A percentile compares a stretch with the other conserved stretches of the same genome.
phyloP scores from a whole-genome alignment of 2,797 vertebrate species.

The Brachymystax lenok region DNA sequence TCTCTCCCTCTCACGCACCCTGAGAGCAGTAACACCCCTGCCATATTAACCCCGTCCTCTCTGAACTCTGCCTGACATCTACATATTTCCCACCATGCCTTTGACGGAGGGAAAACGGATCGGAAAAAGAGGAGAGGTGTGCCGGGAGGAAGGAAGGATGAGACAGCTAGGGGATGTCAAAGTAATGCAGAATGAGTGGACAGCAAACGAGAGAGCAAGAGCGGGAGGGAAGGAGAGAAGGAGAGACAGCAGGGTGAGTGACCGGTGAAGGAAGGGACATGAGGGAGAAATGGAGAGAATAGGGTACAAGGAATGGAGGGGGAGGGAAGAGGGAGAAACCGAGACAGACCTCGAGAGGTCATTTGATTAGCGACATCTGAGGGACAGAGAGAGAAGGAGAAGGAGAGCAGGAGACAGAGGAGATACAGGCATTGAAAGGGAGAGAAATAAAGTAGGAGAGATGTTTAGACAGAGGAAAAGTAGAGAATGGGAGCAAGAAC shows the following conservation, averaged over 20 bases:
- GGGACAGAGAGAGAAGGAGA: constrained; percentile 31
- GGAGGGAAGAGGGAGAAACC: constrained; percentile 34
- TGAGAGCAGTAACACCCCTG: constrained; percentile 7
- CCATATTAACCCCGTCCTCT: constrained; percentile 63
- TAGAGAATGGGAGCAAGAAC: constrained; percentile 9
- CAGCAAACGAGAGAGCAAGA: constrained; percentile 7
- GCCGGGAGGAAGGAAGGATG: constrained; percentile 40
- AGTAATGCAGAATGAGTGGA: constrained; percentile 42
- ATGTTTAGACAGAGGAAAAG: constrained; percentile 3
- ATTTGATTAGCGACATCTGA: constrained; percentile 62
- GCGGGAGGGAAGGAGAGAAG: constrained; percentile 43
- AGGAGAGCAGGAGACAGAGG: not conserved
- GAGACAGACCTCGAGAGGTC: constrained; percentile 35
- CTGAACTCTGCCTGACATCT: constrained; percentile 63
- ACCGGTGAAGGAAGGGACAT: not conserved
- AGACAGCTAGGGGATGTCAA: constrained; percentile 60
- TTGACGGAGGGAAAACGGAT: constrained; percentile 56
- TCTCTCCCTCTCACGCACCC: constrained; percentile 52
- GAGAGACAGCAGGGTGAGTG: constrained; percentile 31
- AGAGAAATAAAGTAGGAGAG: constrained; percentile 2
- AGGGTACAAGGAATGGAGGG: constrained; percentile 30
- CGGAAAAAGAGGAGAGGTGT: constrained; percentile 30
- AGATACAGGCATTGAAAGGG: not conserved
- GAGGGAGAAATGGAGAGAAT: not conserved
- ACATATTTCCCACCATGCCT: constrained; percentile 61